Percentiles rank a stretch among this genome's conserved stretches.
phyloP scores from a whole-genome alignment of 2,888 invertebrate genomes.

The Morpho deidamia region DNA sequence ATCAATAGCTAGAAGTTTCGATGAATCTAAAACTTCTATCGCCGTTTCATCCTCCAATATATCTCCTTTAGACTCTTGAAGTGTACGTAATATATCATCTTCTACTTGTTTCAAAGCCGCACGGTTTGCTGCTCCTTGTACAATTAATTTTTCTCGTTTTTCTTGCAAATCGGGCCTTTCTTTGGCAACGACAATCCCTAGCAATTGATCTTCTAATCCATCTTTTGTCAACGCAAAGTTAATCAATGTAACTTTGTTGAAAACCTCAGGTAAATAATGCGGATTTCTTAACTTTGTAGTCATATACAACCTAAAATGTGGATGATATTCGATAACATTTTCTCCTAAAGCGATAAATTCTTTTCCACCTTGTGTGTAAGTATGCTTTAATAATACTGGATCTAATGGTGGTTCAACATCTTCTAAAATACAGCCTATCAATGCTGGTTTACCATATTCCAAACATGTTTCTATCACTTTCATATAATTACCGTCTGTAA shows the following conservation, averaged over 20 bases:
- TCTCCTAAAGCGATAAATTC: slow-evolving; percentile 88
- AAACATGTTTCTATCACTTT: slow-evolving; percentile 85
- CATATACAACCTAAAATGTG: slow-evolving; percentile 87
- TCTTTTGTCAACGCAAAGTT: slow-evolving; percentile 91
- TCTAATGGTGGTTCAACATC: slow-evolving; percentile 88
- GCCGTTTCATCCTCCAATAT: slow-evolving; percentile 95
- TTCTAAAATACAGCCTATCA: slow-evolving; percentile 88
- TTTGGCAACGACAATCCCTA: slow-evolving; percentile 91
- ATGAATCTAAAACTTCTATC: slow-evolving; percentile 91
- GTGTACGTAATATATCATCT: slow-evolving; percentile 90
- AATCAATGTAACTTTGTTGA: slow-evolving; percentile 89
- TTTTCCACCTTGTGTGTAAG: slow-evolving; percentile 85
- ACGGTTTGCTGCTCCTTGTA: slow-evolving; percentile 88
- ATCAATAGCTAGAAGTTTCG: slow-evolving; percentile 88
- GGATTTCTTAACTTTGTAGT: slow-evolving; percentile 91
- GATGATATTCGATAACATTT: slow-evolving; percentile 86
- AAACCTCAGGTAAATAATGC: slow-evolving; percentile 90
- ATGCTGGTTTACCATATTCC: slow-evolving; percentile 86
- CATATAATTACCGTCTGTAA: slow-evolving; percentile 87
- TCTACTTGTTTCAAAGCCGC: slow-evolving; percentile 90
- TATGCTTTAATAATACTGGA: slow-evolving; percentile 85
- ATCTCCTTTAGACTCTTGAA: slow-evolving; percentile 90
- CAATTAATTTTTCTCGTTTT: slow-evolving; percentile 86
- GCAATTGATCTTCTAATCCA: slow-evolving; percentile 89
- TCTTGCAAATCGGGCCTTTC: slow-evolving; percentile 91